Percentiles rank a stretch among this genome's conserved stretches.
Conservation (phyloP, 2,888 invertebrate species). For the Phanerotoma sp. region DNA sequence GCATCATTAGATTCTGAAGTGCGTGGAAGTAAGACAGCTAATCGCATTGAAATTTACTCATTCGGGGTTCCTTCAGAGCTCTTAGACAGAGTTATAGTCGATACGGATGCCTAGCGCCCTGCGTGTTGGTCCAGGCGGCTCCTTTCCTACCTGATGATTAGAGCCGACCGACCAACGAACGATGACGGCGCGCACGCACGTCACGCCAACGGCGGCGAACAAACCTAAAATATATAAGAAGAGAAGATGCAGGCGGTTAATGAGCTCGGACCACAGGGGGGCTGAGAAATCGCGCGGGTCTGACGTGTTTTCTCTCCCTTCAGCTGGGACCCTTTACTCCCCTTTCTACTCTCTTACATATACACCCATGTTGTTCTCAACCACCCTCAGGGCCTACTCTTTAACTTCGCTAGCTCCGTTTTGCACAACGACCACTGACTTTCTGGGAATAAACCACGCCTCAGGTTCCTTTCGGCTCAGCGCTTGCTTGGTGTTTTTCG, state of each 20-base stretch:
- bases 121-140: slow-evolving; percentile 57
- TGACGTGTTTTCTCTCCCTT: slow-evolving; percentile 5
- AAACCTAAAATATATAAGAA: slow-evolving; percentile 1
- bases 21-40: not conserved
- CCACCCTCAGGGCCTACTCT: slow-evolving; percentile 16
- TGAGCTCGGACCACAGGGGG: slow-evolving; percentile 55
- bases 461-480: slow-evolving; percentile 20
- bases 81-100: slow-evolving; percentile 8
- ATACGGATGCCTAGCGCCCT: slow-evolving; percentile 48
- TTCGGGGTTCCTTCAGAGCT: slow-evolving; percentile 3
- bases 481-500: no score
- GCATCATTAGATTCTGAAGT: no score
- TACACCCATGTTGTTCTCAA: slow-evolving; percentile 1
- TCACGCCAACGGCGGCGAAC: slow-evolving; percentile 38
- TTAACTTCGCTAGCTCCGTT: not conserved
- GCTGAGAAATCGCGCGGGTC: slow-evolving; percentile 34
- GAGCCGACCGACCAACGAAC: slow-evolving; percentile 11
- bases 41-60: not conserved
- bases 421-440: slow-evolving; percentile 15
- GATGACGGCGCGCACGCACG: slow-evolving; percentile 31
- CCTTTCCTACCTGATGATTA: slow-evolving; percentile 55
- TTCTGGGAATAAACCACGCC: slow-evolving; percentile 27
- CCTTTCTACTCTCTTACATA: not conserved
- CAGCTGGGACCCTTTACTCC: slow-evolving; percentile 11
- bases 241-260: slow-evolving; percentile 43